Conservation (phyloP, 2,888 invertebrate species). For the Synergus umbraculus region DNA sequence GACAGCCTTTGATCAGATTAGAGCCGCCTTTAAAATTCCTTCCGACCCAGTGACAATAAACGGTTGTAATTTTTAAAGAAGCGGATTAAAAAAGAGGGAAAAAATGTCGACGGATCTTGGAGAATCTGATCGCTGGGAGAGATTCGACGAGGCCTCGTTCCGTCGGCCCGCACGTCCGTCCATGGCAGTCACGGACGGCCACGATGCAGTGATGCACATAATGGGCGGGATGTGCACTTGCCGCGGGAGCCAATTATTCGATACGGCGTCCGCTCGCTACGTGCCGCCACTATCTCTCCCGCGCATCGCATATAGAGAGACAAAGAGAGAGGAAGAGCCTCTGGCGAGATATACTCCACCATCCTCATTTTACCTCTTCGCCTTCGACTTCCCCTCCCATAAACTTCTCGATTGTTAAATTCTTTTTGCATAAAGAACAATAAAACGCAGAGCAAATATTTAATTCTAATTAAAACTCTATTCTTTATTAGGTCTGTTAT, state of each 20-base stretch:
- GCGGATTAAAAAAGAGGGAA: not conserved
- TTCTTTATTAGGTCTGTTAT: not conserved
- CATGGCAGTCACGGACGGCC: conserved; percentile 58
- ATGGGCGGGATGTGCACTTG: conserved; percentile 77
- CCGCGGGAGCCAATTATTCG: conserved; percentile 78
- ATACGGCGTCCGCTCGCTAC: conserved; percentile 72
- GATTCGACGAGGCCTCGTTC: conserved; percentile 50
- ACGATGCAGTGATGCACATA: conserved; percentile 75
- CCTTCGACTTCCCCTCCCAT: conserved; percentile 42
- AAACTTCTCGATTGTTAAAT: not conserved
- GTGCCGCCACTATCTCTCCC: conserved; percentile 72
- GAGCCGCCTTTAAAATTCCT: not conserved
- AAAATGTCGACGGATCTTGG: conserved; percentile 21
- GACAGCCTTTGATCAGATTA: not conserved
- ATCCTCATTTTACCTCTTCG: conserved; percentile 49
- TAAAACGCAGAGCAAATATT: not conserved
- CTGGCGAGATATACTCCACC: conserved; percentile 33
- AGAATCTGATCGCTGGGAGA: conserved; percentile 48
- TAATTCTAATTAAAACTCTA: not conserved
- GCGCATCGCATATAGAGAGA: conserved; percentile 67
- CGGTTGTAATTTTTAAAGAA: conserved; percentile 2
- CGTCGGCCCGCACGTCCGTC: conserved; percentile 52
- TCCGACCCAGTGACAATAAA: not conserved
- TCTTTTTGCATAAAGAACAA: conserved; percentile 5
- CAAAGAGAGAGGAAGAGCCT: conserved; percentile 33